Evolutionary conservation across 1,140 invertebrate species (phyloP).

Genomic region (Calycopis cecrops): DNA sequence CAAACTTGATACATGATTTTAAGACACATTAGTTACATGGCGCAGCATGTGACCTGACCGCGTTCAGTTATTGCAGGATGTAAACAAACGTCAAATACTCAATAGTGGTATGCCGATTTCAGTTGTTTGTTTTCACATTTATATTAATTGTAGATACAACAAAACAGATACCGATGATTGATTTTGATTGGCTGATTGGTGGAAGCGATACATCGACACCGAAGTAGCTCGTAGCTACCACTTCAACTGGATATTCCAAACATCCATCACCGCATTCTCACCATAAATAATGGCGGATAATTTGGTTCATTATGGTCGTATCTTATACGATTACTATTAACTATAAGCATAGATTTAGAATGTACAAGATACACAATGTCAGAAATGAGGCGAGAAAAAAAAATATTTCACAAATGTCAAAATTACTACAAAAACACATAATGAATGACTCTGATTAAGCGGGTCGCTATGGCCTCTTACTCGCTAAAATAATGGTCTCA

Average conservation of each 20-base stretch:
- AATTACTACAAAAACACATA: too few relatives aligned
- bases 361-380: too few relatives aligned
- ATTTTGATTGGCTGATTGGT: constrained; percentile 74
- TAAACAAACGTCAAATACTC: constrained; percentile 10
- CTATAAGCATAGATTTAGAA: too few relatives aligned
- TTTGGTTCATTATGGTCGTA: constrained; percentile 32
- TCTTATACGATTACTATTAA: constrained; percentile 23
- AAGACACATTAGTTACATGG: too few relatives aligned
- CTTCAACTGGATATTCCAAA: constrained; percentile 11
- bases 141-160: constrained; percentile 74
- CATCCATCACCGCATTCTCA: constrained; percentile 17
- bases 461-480: too few relatives aligned
- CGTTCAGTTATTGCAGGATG: too few relatives aligned
- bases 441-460: too few relatives aligned
- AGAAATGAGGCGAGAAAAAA: too few relatives aligned
- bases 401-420: too few relatives aligned
- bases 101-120: constrained; percentile 12
- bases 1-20: too few relatives aligned
- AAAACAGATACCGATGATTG: constrained; percentile 73
- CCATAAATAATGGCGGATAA: constrained; percentile 29
- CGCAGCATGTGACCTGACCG: too few relatives aligned
- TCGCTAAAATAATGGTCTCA: too few relatives aligned
- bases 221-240: constrained; percentile 49
- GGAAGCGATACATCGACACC: constrained; percentile 57
- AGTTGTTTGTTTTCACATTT: constrained; percentile 51